Base-by-base conservation (phyloP, 2,113 vertebrate species). In the Chlorodrepanis virens region DNA sequence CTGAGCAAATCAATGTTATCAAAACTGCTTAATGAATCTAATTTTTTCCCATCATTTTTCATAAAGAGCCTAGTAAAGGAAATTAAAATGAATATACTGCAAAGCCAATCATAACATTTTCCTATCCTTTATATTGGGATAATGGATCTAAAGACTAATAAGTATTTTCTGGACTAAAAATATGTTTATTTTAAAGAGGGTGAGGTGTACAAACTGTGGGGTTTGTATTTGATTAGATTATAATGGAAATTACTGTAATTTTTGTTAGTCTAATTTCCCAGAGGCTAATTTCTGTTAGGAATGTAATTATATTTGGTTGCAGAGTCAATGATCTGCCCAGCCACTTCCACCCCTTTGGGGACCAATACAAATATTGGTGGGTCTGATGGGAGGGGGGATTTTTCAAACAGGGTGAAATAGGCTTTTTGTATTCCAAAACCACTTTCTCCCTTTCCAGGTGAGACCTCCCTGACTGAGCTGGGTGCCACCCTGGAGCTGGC, bases 131-230 rank as follows among this genome's bases (percentile, higher is more conserved):
- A 19, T 52, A 25, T 18, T 20, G 12, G 5, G 13, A 11, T 21
- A 54, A 65, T 7, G 10, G 19, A 22, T 54, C 54, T 77, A 72
- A 91, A 76, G 33, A 45, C 9, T 31, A 45, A 8, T 52, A 22
- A 27, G 4, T 44, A 18, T 67, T 67, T 85, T 67, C 37, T 75
- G 47, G 9, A 53, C 17, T 23, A 83, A 57, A 93, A 10, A 5
- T 5, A 19, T 21, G 19, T 35, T 83, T 75, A 31, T 75, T 75
- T 91, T 57, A 40, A 76, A 63, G 47, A n/a, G 14, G 3, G 6
- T 76, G 52, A 57, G 14, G 27, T 29, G 29, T 47, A 61, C 8
- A 8, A 63, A 27, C 27, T 0, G 0, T 6, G 3, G 18, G 22
- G 4, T 83, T 65, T 49, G 19, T 44, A 47, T 89, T 89, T 86